Evolutionary conservation across 2,113 vertebrate species (phyloP), one percentile per base, ranked within the genome.

Genomic region (Pitta sordida): DNA sequence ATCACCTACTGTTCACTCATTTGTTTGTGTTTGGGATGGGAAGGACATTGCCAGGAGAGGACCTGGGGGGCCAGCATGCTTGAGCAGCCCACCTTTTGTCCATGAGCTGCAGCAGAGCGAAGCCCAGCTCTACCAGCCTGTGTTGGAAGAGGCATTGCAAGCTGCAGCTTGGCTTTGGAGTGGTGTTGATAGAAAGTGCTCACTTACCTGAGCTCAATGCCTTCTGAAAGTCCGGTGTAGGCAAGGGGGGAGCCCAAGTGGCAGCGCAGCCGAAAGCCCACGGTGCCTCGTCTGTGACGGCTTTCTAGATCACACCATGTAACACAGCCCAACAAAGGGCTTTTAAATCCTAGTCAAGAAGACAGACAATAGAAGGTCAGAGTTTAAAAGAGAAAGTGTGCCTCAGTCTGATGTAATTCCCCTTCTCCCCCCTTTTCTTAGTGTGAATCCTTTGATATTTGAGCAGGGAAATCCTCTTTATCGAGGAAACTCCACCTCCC

Each of bases 401-500:
- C 88, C 96, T 94, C 86, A 94, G 92, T 88, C 83, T 83, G 90
- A 95, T 92, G 95, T 96, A 96, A 94, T 97, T 97, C 92, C 94
- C 90, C 79, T 80, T 73, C 63, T 91, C 81, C 88, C 92, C 90
- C 78, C 93, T 89, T 96, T 81, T 86, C 89, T 95, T 86, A 88
- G 58, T 95, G 83, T 70, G 91, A 95, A 91, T 95, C 93, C 94
- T 97, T 97, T 96, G 96, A 95, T 97, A 96, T 95, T 97, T 95
- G 94, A 97, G 96, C 92, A 94, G 96, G 96, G 96, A 97, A 97
- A 96, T 96, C 94, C 93, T 98, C 90, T 96, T 96, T 95, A 96
- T 97, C 71, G 20, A 14, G 51, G 82, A 94, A 96, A 97, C 94
- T 94, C 95, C 96, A 97, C 86, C 74, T 93, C 93, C 88, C 95